Conservation (phyloP, 2,113 vertebrate species). For the Cyanocitta stelleri region DNA sequence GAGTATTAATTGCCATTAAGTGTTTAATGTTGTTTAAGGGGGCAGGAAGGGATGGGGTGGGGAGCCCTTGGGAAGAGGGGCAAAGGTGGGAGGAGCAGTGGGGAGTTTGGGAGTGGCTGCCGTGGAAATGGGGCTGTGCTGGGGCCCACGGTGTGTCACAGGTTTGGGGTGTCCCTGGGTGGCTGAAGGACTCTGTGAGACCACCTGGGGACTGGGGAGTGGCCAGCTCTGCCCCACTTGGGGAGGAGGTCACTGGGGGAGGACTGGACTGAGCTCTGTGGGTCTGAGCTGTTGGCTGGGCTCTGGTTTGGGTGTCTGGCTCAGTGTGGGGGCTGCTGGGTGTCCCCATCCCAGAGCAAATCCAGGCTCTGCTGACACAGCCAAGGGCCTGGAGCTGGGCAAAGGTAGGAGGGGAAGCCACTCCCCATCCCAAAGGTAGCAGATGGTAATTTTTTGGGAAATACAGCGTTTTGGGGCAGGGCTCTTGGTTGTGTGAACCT, state of each 20-base stretch:
- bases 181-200: neutral
- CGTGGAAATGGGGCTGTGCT: neutral
- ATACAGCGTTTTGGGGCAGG: rapidly evolving
- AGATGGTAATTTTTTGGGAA: neutral
- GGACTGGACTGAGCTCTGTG: rapidly evolving
- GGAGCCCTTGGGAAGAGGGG: conserved; percentile 1
- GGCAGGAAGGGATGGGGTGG: neutral
- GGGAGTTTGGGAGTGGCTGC: neutral
- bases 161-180: neutral
- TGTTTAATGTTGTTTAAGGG: conserved; percentile 60
- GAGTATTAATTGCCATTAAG: conserved; percentile 66
- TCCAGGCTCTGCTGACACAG: neutral
- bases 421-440: neutral
- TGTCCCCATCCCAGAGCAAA: neutral
- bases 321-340: neutral
- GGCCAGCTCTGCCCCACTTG: neutral
- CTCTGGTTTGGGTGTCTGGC: neutral
- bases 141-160: rapidly evolving
- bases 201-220: neutral
- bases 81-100: neutral
- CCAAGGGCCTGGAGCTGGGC: neutral
- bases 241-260: neutral
- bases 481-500: neutral
- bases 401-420: neutral
- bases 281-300: neutral